Percentiles rank a stretch among this genome's conserved stretches.
Conservation (phyloP, 2,888 invertebrate genomes). For the Mythimna loreyi region DNA sequence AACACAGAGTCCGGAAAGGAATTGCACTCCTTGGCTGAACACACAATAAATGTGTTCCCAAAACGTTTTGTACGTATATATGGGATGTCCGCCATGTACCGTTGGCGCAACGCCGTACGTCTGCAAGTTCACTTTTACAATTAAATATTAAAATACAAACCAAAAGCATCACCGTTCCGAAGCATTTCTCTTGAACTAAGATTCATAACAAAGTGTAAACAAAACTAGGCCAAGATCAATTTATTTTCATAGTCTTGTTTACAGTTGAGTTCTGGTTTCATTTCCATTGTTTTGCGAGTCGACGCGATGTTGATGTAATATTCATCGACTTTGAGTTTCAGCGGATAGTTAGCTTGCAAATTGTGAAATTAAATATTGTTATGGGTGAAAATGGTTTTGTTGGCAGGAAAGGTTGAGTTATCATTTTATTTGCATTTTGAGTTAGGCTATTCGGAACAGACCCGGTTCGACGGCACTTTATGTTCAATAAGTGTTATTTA, state of each 20-base stretch:
- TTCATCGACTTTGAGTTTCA: constrained; percentile 23
- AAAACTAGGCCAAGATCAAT: constrained; percentile 26
- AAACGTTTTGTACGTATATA: too few species aligned
- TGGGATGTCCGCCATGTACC: too few species aligned
- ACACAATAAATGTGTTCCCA: too few species aligned
- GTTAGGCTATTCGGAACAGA: too few species aligned
- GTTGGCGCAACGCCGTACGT: too few species aligned
- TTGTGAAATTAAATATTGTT: constrained; percentile 3
- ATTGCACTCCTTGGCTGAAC: too few species aligned
- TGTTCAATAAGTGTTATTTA: too few species aligned
- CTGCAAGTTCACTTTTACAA: neutral
- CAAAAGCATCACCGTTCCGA: too few species aligned
- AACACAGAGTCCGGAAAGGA: too few species aligned
- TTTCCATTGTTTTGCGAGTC: constrained; percentile 28
- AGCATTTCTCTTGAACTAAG: constrained; percentile 1
- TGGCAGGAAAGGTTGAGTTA: neutral
- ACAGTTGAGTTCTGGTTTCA: constrained; percentile 25
- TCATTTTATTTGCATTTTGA: too few species aligned
- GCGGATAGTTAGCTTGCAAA: constrained; percentile 15
- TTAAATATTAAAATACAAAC: neutral
- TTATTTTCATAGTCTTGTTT: constrained; percentile 24
- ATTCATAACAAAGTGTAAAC: constrained; percentile 9
- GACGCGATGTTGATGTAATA: constrained; percentile 16
- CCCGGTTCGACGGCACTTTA: too few species aligned
- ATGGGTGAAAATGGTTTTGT: too few species aligned